Evolutionary conservation across 2,797 vertebrate genomes (phyloP), one percentile per base, ranked within the genome.

Genomic region (Enteromius anoplus): DNA sequence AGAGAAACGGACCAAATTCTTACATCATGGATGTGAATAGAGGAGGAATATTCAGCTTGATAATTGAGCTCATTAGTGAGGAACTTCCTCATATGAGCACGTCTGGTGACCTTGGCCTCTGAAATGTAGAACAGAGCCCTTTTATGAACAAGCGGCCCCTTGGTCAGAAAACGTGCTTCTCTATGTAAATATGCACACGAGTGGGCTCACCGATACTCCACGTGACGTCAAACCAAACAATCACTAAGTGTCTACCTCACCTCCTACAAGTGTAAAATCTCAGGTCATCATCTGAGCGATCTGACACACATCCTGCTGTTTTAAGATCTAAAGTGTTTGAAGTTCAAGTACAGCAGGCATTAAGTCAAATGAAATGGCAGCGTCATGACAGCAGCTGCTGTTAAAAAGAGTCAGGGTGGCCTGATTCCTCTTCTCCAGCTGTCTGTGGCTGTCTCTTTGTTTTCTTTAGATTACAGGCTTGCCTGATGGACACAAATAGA

Each of bases 51-150:
- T 68, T 87, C 89, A 89, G 84, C 88, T 91, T 91, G 89, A 37
- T 93, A 94, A 95, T 93, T 93, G 92, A 85, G 87, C 90, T 93
- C 90, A 93, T 94, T 94, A 94, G 91, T 87, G 81, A 83, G 87
- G 89, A 91, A 93, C 91, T 91, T 93, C 91, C 93, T 92, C 87
- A 86, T 92, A 89, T 89, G 88, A 88, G 89, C 83, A 73, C 79
- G 86, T 91, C 75, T 51, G 85, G 85, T 93, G 93, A 94, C 93
- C 93, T 93, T 93, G 93, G 89, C 89, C 91, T 95, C 94, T 94
- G 91, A 93, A 91, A 94, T 91, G 86, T 82, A 91, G 90, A 89
- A 80, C 87, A 85, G 80, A 85, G 87, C 87, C 85, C 73, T 91
- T 51, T 77, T 72, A 10, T 32, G 86, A 92, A 92, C 87, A 87